A percentile compares a stretch with the other conserved stretches of the same genome.
Conservation (phyloP, 2,113 vertebrate species). For the Centropus bengalensis region DNA sequence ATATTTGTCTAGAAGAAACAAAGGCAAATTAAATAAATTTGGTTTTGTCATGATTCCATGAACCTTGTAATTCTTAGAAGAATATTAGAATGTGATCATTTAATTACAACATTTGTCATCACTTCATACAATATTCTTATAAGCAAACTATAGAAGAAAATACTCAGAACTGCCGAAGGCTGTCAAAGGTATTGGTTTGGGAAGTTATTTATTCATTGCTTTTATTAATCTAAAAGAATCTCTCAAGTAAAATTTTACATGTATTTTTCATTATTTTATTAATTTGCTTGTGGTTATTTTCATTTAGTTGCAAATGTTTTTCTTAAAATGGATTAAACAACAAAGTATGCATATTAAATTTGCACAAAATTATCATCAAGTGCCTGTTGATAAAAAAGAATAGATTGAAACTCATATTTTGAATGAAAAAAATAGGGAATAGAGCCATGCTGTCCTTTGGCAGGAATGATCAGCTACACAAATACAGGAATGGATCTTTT, state of each 20-base stretch:
- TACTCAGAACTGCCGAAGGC: neutral
- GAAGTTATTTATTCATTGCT: neutral
- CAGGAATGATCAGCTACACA: neutral
- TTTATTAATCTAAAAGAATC: neutral
- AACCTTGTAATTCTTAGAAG: neutral
- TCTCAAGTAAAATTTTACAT: neutral
- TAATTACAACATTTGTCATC: neutral
- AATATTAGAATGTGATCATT: neutral
- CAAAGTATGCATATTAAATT: neutral
- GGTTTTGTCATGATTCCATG: neutral
- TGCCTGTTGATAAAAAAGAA: neutral
- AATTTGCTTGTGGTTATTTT: neutral
- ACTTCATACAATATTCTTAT: neutral
- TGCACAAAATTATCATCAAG: neutral
- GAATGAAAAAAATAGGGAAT: neutral
- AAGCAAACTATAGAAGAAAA: neutral
- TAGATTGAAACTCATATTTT: neutral
- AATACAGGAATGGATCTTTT: rapidly evolving
- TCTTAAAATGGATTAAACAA: neutral
- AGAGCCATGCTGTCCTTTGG: neutral
- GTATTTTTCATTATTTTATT: neutral
- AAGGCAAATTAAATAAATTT: neutral
- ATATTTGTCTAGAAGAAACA: neutral
- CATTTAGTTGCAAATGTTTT: neutral
- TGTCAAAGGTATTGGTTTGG: neutral